Conservation (phyloP, 2,113 vertebrate genomes). For the Microcebus ravelobensis region DNA sequence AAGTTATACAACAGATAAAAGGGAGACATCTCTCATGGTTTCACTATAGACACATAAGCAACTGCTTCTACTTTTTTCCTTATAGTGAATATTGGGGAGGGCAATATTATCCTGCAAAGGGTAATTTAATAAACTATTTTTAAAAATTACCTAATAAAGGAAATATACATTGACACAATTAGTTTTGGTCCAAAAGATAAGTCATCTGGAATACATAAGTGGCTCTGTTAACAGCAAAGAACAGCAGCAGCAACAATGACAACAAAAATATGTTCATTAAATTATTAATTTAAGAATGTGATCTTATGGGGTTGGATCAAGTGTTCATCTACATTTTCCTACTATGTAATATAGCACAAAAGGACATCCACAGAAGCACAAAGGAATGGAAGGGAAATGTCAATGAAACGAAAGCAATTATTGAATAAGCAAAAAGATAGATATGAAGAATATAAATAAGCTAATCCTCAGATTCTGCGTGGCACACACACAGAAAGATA, state of each 20-base stretch:
- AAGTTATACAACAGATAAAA: slow-evolving; percentile 23
- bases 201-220: not conserved
- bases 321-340: not conserved
- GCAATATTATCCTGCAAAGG: not conserved
- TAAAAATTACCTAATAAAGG: not conserved
- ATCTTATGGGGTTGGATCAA: not conserved
- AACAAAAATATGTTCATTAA: not conserved
- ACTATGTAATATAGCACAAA: fast-evolving
- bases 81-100: not conserved
- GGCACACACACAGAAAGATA: not conserved
- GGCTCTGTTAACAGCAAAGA: not conserved
- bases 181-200: not conserved
- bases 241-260: not conserved
- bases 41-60: not conserved
- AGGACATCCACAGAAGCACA: not conserved
- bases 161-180: not conserved
- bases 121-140: not conserved
- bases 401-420: not conserved
- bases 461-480: not conserved
- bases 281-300: not conserved
- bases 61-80: not conserved
- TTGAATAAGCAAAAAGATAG: not conserved
- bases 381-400: not conserved
- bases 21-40: not conserved
- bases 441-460: not conserved